Conservation (phyloP, 1,140 invertebrate species). For the Cyclargus thomasi region DNA sequence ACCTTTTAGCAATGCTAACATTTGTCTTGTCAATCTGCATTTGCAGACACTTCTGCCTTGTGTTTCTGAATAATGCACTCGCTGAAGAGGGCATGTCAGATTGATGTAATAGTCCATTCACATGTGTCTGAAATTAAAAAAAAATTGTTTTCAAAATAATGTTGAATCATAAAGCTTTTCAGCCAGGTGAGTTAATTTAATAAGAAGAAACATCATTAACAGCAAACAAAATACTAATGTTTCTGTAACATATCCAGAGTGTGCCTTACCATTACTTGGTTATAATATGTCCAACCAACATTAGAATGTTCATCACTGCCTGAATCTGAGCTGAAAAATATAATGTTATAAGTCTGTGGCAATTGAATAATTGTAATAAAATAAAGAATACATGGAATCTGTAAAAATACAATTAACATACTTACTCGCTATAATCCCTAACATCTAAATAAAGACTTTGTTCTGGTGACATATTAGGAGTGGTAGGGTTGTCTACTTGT, state of each 20-base stretch:
- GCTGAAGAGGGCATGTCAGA: constrained; percentile 69
- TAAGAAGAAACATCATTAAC: too few species aligned
- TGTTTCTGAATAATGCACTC: constrained; percentile 58
- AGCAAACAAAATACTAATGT: too few species aligned
- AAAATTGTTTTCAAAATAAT: neutral
- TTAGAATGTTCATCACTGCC: constrained; percentile 72
- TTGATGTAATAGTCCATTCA: constrained; percentile 64
- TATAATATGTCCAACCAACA: constrained; percentile 81
- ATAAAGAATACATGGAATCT: too few species aligned
- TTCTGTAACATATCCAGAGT: too few species aligned
- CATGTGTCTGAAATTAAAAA: constrained; percentile 50
- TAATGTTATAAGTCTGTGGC: constrained; percentile 16
- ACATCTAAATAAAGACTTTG: constrained; percentile 78
- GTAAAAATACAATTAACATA: constrained; percentile 21
- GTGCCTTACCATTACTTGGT: constrained; percentile 77
- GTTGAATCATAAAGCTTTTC: too few species aligned
- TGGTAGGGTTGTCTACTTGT: constrained; percentile 74
- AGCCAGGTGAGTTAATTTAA: too few species aligned
- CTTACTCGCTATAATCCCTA: constrained; percentile 76
- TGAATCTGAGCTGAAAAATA: constrained; percentile 62
- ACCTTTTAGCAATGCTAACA: constrained; percentile 67
- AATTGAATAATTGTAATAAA: too few species aligned
- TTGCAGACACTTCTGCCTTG: constrained; percentile 53
- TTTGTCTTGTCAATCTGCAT: constrained; percentile 68
- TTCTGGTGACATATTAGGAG: constrained; percentile 75